Conservation (phyloP, 2,797 vertebrate species). For the Cyclopterus lumpus region DNA sequence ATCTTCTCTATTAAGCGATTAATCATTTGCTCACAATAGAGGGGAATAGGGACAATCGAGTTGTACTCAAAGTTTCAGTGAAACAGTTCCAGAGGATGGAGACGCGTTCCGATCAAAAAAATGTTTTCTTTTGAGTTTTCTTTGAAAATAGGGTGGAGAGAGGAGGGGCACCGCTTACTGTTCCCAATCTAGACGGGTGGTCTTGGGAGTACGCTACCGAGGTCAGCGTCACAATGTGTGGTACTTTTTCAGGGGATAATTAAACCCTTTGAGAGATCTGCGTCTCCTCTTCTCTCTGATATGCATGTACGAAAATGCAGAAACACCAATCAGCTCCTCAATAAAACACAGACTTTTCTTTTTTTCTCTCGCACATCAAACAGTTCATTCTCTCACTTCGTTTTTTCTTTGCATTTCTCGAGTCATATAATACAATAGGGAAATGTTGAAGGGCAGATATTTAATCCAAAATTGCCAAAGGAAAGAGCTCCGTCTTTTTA, state of each 20-base stretch:
- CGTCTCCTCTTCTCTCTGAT: slow-evolving; percentile 50
- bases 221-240: slow-evolving; percentile 72
- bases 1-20: not conserved
- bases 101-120: not conserved
- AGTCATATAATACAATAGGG: not conserved
- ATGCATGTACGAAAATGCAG: slow-evolving; percentile 46
- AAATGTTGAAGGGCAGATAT: slow-evolving; percentile 16
- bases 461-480: not conserved
- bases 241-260: slow-evolving; percentile 77
- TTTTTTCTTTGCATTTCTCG: not conserved
- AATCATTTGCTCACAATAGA: not conserved
- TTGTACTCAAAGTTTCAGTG: slow-evolving; percentile 5
- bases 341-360: slow-evolving; percentile 23
- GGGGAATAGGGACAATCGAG: not conserved
- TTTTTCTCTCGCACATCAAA: slow-evolving; percentile 19
- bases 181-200: slow-evolving; percentile 43
- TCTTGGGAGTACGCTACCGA: slow-evolving; percentile 54
- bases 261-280: slow-evolving; percentile 76
- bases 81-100: not conserved
- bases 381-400: slow-evolving; percentile 16
- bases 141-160: slow-evolving; percentile 46
- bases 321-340: slow-evolving; percentile 39
- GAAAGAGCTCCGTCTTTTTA: not conserved
- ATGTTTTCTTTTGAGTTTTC: slow-evolving; percentile 41
- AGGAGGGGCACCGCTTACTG: slow-evolving; percentile 28